Percentiles rank a stretch among this genome's conserved stretches.
phyloP scores from a whole-genome alignment of 2,113 vertebrate species.

The Cyprinodon brontotheroides region DNA sequence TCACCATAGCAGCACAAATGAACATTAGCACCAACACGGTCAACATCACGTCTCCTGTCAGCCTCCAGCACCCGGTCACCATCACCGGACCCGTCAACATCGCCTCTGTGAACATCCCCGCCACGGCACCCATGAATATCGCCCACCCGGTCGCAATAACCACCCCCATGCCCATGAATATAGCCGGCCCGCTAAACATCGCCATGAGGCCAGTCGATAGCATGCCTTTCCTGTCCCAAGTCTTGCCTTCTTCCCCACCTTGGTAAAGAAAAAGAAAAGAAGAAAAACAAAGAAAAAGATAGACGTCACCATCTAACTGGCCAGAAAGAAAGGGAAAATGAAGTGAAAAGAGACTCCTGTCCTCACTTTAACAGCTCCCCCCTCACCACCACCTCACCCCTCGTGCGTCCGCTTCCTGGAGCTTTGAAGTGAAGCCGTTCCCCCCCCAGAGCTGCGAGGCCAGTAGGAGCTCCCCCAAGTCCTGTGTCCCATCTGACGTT shows the following conservation, averaged over 20 bases:
- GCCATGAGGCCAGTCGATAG: constrained; percentile 97
- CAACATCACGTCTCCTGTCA: constrained; percentile 94
- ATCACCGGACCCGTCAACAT: constrained; percentile 97
- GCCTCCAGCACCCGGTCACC: constrained; percentile 94
- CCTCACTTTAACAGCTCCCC: constrained; percentile 49
- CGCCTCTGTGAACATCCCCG: constrained; percentile 91
- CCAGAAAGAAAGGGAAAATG: constrained; percentile 62
- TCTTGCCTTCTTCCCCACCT: constrained; percentile 94
- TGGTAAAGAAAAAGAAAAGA: constrained; percentile 80
- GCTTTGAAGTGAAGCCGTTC: constrained; percentile 54
- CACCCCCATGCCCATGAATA: constrained; percentile 95
- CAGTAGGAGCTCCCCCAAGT: constrained; percentile 36
- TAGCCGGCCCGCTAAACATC: constrained; percentile 94
- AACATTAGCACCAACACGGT: constrained; percentile 97
- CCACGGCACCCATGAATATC: constrained; percentile 91
- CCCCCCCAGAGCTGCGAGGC: constrained; percentile 44
- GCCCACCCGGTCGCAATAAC: constrained; percentile 96
- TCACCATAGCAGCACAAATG: constrained; percentile 97
- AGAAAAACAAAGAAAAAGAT: constrained; percentile 49
- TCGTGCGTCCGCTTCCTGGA: constrained; percentile 39
- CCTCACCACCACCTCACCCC: constrained; percentile 2
- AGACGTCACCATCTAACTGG: constrained; percentile 23
- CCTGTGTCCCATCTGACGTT: constrained; percentile 42
- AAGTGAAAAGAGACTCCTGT: constrained; percentile 56
- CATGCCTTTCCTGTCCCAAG: constrained; percentile 98